Evolutionary conservation across 1,140 invertebrate species (phyloP).

Genomic region (Steinernema feltiae): DNA sequence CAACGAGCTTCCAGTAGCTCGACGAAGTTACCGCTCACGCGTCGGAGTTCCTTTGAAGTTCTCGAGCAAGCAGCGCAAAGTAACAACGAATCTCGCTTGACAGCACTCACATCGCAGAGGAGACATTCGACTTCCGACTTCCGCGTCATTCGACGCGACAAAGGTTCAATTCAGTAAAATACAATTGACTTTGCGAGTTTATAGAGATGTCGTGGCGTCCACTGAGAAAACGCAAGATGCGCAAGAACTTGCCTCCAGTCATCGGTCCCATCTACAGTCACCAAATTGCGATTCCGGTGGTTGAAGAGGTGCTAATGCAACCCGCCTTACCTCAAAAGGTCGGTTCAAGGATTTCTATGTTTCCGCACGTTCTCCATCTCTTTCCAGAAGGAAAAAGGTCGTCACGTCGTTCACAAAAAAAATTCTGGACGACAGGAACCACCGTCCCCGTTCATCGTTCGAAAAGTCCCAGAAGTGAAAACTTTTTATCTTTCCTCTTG

Average conservation of each 20-base stretch:
- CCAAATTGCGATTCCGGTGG: background rate
- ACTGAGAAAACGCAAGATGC: background rate
- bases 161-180: background rate
- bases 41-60: background rate
- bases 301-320: background rate
- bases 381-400: background rate
- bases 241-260: background rate
- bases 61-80: background rate
- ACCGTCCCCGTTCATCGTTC: background rate
- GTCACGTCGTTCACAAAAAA: background rate
- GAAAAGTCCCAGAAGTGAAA: background rate
- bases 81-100: background rate
- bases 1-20: too few species aligned
- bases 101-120: background rate
- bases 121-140: background rate
- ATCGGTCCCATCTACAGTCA: conserved; percentile 7
- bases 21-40: background rate
- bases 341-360: too few species aligned
- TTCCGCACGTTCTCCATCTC: background rate
- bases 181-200: too few species aligned
- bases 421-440: background rate
- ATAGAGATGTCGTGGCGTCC: background rate
- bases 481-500: background rate
- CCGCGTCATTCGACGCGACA: background rate
- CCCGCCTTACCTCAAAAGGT: background rate